A percentile compares a stretch with the other conserved stretches of the same genome.
Evolutionary conservation across 2,113 vertebrate species (phyloP).

Genomic region (Donacobius atricapilla): DNA sequence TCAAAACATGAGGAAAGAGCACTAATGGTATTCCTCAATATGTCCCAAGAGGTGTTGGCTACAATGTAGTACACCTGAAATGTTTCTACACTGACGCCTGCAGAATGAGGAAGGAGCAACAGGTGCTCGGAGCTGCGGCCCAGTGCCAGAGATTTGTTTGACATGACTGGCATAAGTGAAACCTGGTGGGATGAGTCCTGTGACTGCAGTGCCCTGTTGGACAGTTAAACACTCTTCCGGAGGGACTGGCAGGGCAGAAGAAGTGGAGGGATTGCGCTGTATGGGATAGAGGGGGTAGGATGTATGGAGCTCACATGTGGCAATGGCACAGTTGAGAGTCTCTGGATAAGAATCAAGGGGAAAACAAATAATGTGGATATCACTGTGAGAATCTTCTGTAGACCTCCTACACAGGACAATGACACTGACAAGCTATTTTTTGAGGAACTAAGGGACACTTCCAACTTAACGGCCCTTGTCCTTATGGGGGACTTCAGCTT

Average conservation of each 20-base stretch:
- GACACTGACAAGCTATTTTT: not conserved
- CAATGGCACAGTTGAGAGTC: not conserved
- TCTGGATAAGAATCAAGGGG: not conserved
- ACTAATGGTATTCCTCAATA: not conserved
- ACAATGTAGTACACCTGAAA: not conserved
- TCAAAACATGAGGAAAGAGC: not conserved
- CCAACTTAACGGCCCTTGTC: not conserved
- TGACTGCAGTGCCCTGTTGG: not conserved
- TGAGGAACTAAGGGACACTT: not conserved
- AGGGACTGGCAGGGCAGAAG: not conserved
- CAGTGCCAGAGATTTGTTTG: not conserved
- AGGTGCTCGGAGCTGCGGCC: fast-evolving
- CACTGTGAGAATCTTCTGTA: fast-evolving
- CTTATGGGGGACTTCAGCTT: not conserved
- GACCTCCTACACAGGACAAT: not conserved
- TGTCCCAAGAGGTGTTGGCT: not conserved
- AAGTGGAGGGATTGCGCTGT: not conserved
- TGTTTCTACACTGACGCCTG: not conserved
- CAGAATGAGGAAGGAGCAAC: not conserved
- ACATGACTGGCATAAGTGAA: not conserved
- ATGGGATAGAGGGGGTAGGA: not conserved
- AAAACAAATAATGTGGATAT: not conserved
- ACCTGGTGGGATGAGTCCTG: not conserved
- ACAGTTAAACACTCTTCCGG: too few relatives aligned
- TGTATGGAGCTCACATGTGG: too few relatives aligned